Evolutionary conservation across 2,888 invertebrate genomes (phyloP).

Genomic region (Aromia moschata): DNA sequence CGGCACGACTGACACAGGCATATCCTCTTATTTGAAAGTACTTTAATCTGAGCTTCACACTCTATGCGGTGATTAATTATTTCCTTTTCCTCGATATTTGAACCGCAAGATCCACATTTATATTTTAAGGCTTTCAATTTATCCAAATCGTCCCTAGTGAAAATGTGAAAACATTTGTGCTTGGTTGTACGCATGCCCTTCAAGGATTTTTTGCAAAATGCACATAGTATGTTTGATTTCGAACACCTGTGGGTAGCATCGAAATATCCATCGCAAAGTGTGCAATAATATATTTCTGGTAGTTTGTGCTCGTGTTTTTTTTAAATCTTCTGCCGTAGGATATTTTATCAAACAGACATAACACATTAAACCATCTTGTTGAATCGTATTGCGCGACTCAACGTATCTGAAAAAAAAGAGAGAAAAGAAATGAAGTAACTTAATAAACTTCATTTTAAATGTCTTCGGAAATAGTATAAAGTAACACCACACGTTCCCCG

Average conservation of each 20-base stretch:
- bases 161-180: slow-evolving; percentile 26
- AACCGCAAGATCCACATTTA: neutral
- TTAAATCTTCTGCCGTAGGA: slow-evolving; percentile 20
- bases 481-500: too few species aligned
- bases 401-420: slow-evolving; percentile 27
- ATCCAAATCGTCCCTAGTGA: slow-evolving; percentile 15
- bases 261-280: slow-evolving; percentile 24
- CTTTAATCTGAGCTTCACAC: neutral
- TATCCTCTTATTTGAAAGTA: neutral
- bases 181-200: slow-evolving; percentile 14
- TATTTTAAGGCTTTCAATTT: neutral
- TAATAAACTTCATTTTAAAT: too few species aligned
- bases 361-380: slow-evolving; percentile 13
- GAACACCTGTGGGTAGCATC: slow-evolving; percentile 26
- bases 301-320: slow-evolving; percentile 23
- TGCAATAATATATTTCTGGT: slow-evolving; percentile 29
- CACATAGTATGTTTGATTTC: slow-evolving; percentile 23
- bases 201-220: slow-evolving; percentile 26
- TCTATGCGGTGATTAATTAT: neutral
- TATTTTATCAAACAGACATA: slow-evolving; percentile 16
- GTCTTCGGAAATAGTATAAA: too few species aligned
- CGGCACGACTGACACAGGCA: neutral
- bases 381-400: neutral
- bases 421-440: neutral
- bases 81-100: neutral